Conservation (phyloP, 2,888 invertebrate species). For the Alcis repandata region DNA sequence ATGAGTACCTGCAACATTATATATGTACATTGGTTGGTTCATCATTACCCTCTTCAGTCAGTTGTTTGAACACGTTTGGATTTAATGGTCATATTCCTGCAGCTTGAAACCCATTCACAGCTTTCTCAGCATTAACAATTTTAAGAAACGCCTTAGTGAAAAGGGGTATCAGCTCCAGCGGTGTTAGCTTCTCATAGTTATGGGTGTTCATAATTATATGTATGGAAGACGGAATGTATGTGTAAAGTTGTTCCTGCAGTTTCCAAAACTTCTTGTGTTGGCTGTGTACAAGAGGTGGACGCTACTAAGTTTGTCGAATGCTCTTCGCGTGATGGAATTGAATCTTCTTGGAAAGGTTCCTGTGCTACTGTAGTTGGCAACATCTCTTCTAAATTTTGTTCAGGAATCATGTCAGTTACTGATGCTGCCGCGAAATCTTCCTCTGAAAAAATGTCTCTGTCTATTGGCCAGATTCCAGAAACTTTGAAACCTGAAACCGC, state of each 20-base stretch:
- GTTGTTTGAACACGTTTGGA: no score
- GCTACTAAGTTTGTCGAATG: constrained; percentile 23
- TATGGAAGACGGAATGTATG: no score
- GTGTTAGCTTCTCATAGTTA: no score
- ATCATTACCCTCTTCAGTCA: no score
- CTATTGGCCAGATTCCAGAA: constrained; percentile 41
- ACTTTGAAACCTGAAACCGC: constrained; percentile 43
- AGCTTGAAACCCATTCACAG: constrained; percentile 27
- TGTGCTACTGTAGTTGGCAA: constrained; percentile 19
- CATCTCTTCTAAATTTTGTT: constrained; percentile 11
- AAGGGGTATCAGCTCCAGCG: no score
- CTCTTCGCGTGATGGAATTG: constrained; percentile 2
- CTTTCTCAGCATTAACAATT: background rate
- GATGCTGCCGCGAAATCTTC: constrained; percentile 38
- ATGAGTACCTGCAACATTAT: no score
- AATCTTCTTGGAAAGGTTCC: constrained; percentile 33
- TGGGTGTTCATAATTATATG: no score
- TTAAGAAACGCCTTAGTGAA: no score
- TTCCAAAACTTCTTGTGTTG: constrained; percentile 20
- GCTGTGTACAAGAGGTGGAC: constrained; percentile 6
- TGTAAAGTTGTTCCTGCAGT: no score
- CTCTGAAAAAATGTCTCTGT: constrained; percentile 35
- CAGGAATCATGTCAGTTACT: constrained; percentile 32
- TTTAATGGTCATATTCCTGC: constrained; percentile 17
- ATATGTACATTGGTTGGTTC: constrained; percentile 34